Base-by-base conservation (phyloP, 2,888 invertebrate genomes). In the Hyalella azteca region DNA sequence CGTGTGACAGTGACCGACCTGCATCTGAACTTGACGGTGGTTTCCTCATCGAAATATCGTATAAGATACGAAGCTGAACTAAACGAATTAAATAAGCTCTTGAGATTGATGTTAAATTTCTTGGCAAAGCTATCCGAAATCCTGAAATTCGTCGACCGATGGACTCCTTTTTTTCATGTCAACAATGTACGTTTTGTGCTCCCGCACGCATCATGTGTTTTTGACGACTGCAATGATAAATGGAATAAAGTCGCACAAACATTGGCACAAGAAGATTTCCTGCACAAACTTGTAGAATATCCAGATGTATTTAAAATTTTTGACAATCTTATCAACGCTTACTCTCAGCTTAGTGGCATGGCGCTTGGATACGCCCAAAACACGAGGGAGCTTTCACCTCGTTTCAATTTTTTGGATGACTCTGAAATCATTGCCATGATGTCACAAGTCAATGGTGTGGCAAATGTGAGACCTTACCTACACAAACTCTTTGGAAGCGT, bases 361-460 rank as follows among this genome's bases (percentile, higher is more conserved):
- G 26, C 41, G 13, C 39, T 39, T n/a, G 29, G 40, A 54, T 76
- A 81, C 40, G 60, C 80, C 15, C 81, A 81, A 39, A 73, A 80
- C 40, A 48, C 45, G 26, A 40, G 79, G 22, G 80, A 79, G 15
- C 77, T 80, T 19, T 83, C 60, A 59, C 73, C 79, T 15, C 73
- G 81, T n/a, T 80, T 81, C 49, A 81, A 81, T 76, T 80, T 83
- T 22, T 73, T 83, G 49, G 80, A 81, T 26, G 80, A 81, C 75
- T 78, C 78, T 40, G 83, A 83, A 41, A 77, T 83, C 36, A 77
- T 83, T 5, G 78, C 80, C 3, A 76, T 81, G 19, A 49, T 83
- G n/a, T 83, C 83, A n/a, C 78, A 77, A 48, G 80, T 79, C 5
- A 45, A 73, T 11, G 81, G 81, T 36, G 81, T 78, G 0, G 80